Evolutionary conservation across 2,797 vertebrate species (phyloP), one percentile per base, ranked within the genome.

Genomic region (Aldrovandia affinis): DNA sequence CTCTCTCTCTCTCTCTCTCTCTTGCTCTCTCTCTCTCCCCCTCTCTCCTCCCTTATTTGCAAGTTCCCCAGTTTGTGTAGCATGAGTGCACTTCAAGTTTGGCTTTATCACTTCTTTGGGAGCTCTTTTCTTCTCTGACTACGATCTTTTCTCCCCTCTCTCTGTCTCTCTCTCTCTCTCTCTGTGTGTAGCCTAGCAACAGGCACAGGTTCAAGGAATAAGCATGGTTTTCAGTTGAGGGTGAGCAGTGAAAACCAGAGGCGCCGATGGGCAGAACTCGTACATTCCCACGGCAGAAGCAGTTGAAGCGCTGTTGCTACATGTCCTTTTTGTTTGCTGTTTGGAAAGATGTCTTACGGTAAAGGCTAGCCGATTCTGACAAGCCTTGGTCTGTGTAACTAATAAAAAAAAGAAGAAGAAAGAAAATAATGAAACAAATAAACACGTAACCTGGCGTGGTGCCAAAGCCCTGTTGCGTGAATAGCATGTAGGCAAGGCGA

Each of bases 171-270:
- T 84, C 87, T 89, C 86, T 89, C 86, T 85, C 86, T 85, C 86
- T 84, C 85, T 84, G 82, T 65, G 86, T 89, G 86, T 89, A 89
- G 80, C 87, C 88, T 90, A 89, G 91, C 89, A 90, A 89, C 87
- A 87, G 87, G 86, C 86, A 82, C 55, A 15, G 18, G 89, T 87
- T 90, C 85, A 82, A 86, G 86, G 86, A 88, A 83, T 86, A 86
- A 88, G 88, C 87, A 86, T 86, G 85, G 86, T 89, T 90, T 86
- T 89, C 82, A 85, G 84, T 88, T 81, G 83, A 75, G 81, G 86
- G 84, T 79, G 82, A 80, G 86, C 61, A 83, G 63, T 80, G 57
- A 80, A 85, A 88, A 86, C 83, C 83, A 79, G 82, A 77, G 83
- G 73, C 78, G 57, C 39, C 47, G 77, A 83, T 18, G 0, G 84